A percentile compares a stretch with the other conserved stretches of the same genome.
Conservation (phyloP, 1,140 invertebrate genomes). For the Drosophila pectinifera region DNA sequence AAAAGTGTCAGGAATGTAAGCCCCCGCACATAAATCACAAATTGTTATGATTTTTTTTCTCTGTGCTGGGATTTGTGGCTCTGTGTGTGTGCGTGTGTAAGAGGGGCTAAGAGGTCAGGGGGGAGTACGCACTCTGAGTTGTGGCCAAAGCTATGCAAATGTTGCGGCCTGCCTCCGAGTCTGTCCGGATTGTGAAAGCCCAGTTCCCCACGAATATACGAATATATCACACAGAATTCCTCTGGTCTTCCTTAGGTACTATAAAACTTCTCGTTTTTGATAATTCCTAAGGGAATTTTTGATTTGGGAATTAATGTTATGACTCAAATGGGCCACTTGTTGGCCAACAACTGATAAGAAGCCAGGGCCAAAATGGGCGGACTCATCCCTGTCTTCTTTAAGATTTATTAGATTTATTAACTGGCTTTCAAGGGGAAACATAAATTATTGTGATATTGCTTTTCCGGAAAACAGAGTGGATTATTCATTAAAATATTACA, state of each 20-base stretch:
- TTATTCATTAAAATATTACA: too few relatives aligned
- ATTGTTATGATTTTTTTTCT: conserved; percentile 1
- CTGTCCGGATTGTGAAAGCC: conserved; percentile 38
- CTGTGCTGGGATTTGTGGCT: conserved; percentile 14
- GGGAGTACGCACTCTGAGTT: neutral
- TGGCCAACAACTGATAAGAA: conserved; percentile 12
- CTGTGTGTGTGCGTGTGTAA: neutral
- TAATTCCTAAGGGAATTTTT: conserved; percentile 52
- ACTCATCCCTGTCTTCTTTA: neutral
- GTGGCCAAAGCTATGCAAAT: conserved; percentile 58
- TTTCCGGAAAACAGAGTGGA: too few relatives aligned
- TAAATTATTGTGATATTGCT: conserved; percentile 1
- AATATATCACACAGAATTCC: conserved; percentile 33
- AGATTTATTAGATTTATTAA: conserved; percentile 21
- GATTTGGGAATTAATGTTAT: conserved; percentile 40
- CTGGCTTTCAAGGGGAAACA: neutral
- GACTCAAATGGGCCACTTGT: conserved; percentile 18
- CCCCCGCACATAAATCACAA: conserved; percentile 7
- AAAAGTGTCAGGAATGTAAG: conserved; percentile 6
- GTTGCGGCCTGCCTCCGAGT: conserved; percentile 40
- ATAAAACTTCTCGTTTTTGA: conserved; percentile 8
- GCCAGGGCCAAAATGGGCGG: conserved; percentile 2
- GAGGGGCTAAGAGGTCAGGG: conserved; percentile 4
- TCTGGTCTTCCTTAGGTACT: neutral
- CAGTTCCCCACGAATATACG: too few relatives aligned